Conservation (phyloP, 2,113 vertebrate genomes). For the Lepidothrix coronata region DNA sequence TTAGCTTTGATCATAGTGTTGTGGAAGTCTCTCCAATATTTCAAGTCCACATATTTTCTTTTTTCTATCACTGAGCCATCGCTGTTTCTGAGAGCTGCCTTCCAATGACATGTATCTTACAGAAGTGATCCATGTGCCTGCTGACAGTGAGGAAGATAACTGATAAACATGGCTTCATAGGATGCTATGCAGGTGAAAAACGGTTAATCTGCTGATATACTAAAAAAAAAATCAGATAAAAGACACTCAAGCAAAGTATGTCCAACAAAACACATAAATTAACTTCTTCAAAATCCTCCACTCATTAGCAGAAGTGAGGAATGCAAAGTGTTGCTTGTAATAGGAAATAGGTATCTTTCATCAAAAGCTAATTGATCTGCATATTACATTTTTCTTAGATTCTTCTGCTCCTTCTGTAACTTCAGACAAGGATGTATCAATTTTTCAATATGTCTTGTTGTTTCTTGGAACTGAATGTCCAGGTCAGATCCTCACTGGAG, state of each 20-base stretch:
- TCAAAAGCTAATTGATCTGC: conserved; percentile 17
- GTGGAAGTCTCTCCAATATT: neutral
- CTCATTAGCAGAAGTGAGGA: conserved; percentile 14
- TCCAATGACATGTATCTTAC: neutral
- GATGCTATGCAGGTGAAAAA: neutral
- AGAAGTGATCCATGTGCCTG: neutral
- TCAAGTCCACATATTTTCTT: neutral
- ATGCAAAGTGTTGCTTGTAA: neutral
- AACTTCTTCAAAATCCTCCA: neutral
- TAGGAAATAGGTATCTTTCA: conserved; percentile 3
- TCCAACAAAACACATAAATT: neutral
- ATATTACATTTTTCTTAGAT: neutral
- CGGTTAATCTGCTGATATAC: neutral
- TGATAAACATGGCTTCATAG: neutral
- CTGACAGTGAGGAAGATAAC: neutral
- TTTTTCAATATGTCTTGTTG: conserved; percentile 9
- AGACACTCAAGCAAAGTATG: neutral
- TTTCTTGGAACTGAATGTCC: neutral
- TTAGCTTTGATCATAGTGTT: neutral
- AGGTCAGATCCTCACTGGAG: neutral
- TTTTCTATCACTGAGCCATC: neutral
- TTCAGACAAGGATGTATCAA: neutral
- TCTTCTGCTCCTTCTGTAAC: neutral
- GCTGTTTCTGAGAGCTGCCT: neutral
- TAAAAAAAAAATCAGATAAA: neutral